Conservation (phyloP, 2,797 vertebrate species). For the Acridotheres tristis region DNA sequence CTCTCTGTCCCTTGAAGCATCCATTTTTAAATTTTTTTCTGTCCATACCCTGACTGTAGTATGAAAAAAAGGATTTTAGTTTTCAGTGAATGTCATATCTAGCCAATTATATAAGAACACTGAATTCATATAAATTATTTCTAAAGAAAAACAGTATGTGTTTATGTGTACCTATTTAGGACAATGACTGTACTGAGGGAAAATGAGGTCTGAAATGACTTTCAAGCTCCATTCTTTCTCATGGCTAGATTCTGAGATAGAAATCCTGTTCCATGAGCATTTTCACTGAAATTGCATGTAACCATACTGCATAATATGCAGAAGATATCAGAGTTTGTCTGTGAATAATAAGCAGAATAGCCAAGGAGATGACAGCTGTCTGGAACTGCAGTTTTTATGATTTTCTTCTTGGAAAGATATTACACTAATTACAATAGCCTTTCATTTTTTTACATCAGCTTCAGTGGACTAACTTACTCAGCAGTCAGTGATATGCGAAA, state of each 20-base stretch:
- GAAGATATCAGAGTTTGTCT: background rate
- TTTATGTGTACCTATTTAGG: slow-evolving; percentile 13
- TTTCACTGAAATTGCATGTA: background rate
- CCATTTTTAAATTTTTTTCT: background rate
- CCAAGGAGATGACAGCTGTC: slow-evolving; percentile 9
- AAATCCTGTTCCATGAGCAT: background rate
- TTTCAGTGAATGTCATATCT: background rate
- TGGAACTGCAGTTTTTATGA: background rate
- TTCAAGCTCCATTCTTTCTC: background rate
- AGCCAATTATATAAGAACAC: background rate
- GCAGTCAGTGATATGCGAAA: background rate
- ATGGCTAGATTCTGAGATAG: background rate
- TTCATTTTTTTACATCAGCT: background rate
- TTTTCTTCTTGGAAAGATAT: background rate
- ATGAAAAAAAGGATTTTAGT: background rate
- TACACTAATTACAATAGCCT: slow-evolving; percentile 10
- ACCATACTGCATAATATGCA: background rate
- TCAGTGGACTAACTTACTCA: background rate
- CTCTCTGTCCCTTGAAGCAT: background rate
- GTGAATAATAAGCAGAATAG: slow-evolving; percentile 11
- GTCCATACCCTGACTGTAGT: background rate
- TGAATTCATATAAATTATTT: background rate
- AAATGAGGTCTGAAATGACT: slow-evolving; percentile 17
- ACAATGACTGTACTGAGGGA: background rate
- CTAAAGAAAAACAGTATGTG: background rate